Evolutionary conservation across 1,140 invertebrate species (phyloP).

Genomic region (Octopus sinensis): DNA sequence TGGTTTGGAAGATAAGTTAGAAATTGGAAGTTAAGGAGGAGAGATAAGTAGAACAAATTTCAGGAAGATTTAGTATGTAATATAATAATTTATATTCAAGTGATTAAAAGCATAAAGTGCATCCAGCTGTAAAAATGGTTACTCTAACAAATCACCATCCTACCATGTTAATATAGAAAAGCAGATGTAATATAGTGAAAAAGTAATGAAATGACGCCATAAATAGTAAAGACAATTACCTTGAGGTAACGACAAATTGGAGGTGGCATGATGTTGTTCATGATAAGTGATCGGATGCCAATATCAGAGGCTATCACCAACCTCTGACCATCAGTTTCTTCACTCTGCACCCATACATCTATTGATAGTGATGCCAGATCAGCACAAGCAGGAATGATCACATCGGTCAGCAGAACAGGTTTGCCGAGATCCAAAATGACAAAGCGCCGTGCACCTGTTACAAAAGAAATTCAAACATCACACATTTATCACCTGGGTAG

Average conservation of each 20-base stretch:
- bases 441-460: constrained; percentile 69
- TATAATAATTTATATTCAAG: too few relatives aligned
- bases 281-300: constrained; percentile 74
- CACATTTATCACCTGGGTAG: too few relatives aligned
- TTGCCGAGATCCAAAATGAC: constrained; percentile 87
- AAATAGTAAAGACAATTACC: constrained; percentile 57
- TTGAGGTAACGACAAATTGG: constrained; percentile 85
- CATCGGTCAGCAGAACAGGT: constrained; percentile 79
- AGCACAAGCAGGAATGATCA: constrained; percentile 80
- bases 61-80: too few relatives aligned
- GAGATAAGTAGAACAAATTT: too few relatives aligned
- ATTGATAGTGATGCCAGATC: constrained; percentile 83
- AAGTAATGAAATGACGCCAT: too few relatives aligned
- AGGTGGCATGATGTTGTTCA: constrained; percentile 84
- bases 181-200: too few relatives aligned
- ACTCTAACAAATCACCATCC: too few relatives aligned
- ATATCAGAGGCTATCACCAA: constrained; percentile 85
- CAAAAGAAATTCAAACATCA: neutral
- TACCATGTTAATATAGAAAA: too few relatives aligned
- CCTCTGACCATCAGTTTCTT: constrained; percentile 77
- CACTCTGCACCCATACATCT: constrained; percentile 78
- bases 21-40: too few relatives aligned
- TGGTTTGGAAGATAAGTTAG: too few relatives aligned
- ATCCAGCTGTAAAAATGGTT: too few relatives aligned
- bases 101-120: too few relatives aligned